These are phyloP conservation scores for Melanocharis versteri DNA, from an alignment of 2,113 vertebrate genomes.

Conservation along the genomic window DNA sequence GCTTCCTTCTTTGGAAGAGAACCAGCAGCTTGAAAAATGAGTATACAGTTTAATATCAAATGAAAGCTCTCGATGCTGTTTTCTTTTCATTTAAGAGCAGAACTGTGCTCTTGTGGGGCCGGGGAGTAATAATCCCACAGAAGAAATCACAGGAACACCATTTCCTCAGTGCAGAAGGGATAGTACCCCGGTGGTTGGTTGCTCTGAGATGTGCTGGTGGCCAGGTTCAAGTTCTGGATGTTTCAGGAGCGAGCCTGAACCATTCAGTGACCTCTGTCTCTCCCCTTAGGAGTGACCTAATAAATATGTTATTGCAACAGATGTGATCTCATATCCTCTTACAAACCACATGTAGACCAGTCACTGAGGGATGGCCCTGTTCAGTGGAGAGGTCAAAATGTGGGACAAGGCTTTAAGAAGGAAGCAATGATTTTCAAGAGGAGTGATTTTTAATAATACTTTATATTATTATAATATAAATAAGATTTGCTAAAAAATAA, in stretches of 20 bases:
- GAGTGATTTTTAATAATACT: background rate
- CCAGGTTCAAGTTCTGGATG: background rate
- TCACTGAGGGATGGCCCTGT: background rate
- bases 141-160: background rate
- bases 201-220: background rate
- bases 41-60: background rate
- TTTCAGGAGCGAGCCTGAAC: background rate
- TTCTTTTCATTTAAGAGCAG: background rate
- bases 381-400: background rate
- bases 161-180: background rate
- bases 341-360: background rate
- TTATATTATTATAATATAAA: background rate
- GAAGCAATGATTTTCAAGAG: background rate
- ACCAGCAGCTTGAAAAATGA: background rate
- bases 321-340: conserved; percentile 10
- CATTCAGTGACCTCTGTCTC: background rate
- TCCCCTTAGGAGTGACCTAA: background rate
- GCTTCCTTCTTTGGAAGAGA: background rate
- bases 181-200: background rate
- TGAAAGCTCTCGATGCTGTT: background rate
- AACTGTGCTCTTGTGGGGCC: rapidly evolving
- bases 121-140: background rate
- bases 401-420: background rate
- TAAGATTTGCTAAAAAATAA: background rate
- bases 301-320: background rate